These are phyloP conservation scores for Zingel zingel DNA, from an alignment of 2,113 vertebrate species.

Conservation along the genomic window DNA sequence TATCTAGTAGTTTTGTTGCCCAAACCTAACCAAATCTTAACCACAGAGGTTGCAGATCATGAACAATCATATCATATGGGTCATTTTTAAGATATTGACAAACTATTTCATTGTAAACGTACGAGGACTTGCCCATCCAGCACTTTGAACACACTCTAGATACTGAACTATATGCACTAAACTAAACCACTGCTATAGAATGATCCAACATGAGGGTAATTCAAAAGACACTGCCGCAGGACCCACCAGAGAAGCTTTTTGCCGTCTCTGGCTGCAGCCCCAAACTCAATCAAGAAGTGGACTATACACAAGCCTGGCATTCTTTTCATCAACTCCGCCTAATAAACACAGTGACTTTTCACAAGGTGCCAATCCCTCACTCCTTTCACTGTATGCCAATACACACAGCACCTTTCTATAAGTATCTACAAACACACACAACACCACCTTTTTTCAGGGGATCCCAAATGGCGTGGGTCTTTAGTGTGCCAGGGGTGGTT, in stretches of 20 bases:
- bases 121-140: not conserved
- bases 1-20: too few species aligned
- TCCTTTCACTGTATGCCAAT: constrained; percentile 51
- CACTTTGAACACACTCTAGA: not conserved
- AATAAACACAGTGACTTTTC: constrained; percentile 36
- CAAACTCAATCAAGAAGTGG: constrained; percentile 13
- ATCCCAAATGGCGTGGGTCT: constrained; percentile 14
- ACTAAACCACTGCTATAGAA: not conserved
- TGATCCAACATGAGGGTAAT: not conserved
- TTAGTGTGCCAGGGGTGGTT: constrained; percentile 25
- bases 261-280: not conserved
- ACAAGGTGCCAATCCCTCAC: constrained; percentile 25
- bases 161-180: not conserved
- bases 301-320: not conserved
- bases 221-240: not conserved
- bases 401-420: constrained; percentile 25
- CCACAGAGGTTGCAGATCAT: too few species aligned
- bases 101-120: too few species aligned
- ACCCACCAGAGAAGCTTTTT: not conserved
- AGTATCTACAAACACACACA: constrained; percentile 12
- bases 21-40: too few species aligned
- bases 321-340: constrained; percentile 23
- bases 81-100: too few species aligned
- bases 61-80: too few species aligned
- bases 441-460: not conserved